Evolutionary conservation across 1,140 invertebrate genomes (phyloP).

Genomic region (Ceratina calcarata): DNA sequence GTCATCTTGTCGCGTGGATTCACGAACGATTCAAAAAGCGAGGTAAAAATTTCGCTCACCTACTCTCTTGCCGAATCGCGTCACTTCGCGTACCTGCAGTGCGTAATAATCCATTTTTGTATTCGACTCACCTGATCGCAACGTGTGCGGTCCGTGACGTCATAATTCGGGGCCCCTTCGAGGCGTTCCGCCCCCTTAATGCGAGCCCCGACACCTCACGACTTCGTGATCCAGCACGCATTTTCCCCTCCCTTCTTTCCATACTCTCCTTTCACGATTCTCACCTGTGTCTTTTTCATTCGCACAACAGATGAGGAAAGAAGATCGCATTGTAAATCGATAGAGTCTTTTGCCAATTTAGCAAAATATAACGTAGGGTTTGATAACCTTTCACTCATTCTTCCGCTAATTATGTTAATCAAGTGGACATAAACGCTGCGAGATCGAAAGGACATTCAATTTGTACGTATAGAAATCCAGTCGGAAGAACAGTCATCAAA

Average conservation of each 20-base stretch:
- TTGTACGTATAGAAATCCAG: too few relatives aligned
- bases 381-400: too few relatives aligned
- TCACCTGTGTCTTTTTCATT: conserved; percentile 17
- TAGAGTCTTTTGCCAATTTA: too few relatives aligned
- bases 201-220: conserved; percentile 77
- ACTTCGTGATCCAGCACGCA: conserved; percentile 74
- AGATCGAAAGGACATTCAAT: too few relatives aligned
- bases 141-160: conserved; percentile 81
- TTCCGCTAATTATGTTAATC: too few relatives aligned
- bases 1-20: background rate
- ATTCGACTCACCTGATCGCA: conserved; percentile 78
- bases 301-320: conserved; percentile 19
- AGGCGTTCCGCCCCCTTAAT: conserved; percentile 80
- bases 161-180: conserved; percentile 80
- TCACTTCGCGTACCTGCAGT: conserved; percentile 68
- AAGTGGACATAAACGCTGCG: too few relatives aligned
- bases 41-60: background rate
- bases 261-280: background rate
- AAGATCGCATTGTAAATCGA: conserved; percentile 25
- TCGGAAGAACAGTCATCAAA: too few relatives aligned
- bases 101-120: conserved; percentile 78
- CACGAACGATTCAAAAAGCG: background rate
- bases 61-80: background rate
- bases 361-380: too few relatives aligned
- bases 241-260: conserved; percentile 62